Evolutionary conservation across 2,888 invertebrate species (phyloP), one percentile per base, ranked within the genome.

Genomic region (Drosophila nr. fundita): DNA sequence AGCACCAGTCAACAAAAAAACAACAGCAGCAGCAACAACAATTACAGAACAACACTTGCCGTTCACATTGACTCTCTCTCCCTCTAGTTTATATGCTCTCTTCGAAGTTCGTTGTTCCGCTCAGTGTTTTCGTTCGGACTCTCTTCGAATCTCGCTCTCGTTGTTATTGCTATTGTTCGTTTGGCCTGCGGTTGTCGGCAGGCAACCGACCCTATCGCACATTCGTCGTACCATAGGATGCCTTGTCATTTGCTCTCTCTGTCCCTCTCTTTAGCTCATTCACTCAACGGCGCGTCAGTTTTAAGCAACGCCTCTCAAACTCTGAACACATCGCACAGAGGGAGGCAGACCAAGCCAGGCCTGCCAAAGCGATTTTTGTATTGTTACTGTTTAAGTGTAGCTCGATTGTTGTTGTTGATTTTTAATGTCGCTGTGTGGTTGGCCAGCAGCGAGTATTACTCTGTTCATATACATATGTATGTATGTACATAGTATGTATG

Each of bases 271-370:
- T 11, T 38, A 38, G 55, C 79, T 77, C 74, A 75, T 86, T 54
- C 70, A 71, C 58, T 40, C 38, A 68, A 55, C 70, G 59, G 59
- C 68, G 63, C 69, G 66, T 64, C 72, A 38, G 61, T 76, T 90
- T 88, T 86, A 89, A 90, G 87, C 87, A 82, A 87, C 87, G 87
- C 87, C 87, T 90, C 89, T 89, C 76, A 73, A 81, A 72, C 61
- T 57, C 61, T 54, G 61, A 60, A 55, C 36, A 52, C 66, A 69
- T 61, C 80, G 61, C 45, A 73, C 62, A 45, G 60, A 66, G 70
- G 69, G 61, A 73, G 78, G 76, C 82, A 70, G 73, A 68, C 68
- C 79, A 72, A 83, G 83, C 69, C 86, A 58, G 69, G 72, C 55
- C 68, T 69, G 84, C 73, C 63, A 50, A 61, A 45, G 74, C 67